A percentile compares a stretch with the other conserved stretches of the same genome.
These are phyloP conservation scores for Ellobium chinense DNA, from an alignment of 2,888 invertebrate genomes.

Conservation along the genomic window DNA sequence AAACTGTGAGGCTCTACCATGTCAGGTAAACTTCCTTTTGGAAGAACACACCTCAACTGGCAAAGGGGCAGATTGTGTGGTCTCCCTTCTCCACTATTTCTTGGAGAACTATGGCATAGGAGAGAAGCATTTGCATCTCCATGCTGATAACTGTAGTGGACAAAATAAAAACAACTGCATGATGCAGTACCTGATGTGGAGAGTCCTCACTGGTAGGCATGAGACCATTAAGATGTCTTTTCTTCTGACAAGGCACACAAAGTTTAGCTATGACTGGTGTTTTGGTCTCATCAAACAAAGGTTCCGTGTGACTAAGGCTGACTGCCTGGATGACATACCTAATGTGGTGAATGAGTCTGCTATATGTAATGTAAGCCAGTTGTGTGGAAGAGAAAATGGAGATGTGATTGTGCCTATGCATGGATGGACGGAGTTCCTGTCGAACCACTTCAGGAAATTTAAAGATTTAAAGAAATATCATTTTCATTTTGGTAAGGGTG, in stretches of 20 bases:
- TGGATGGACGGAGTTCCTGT: slow-evolving; percentile 40
- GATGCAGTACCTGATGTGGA: neutral
- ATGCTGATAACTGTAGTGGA: slow-evolving; percentile 35
- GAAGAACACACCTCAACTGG: neutral
- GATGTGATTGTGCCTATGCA: slow-evolving; percentile 28
- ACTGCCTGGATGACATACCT: slow-evolving; percentile 45
- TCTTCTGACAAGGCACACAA: slow-evolving; percentile 47
- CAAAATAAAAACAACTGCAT: neutral
- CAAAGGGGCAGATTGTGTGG: neutral
- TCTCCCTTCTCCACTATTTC: neutral
- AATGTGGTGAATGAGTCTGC: slow-evolving; percentile 13
- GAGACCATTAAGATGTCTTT: slow-evolving; percentile 21
- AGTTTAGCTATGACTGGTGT: slow-evolving; percentile 50
- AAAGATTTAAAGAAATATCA: slow-evolving; percentile 39
- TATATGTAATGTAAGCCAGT: slow-evolving; percentile 16
- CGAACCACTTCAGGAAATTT: slow-evolving; percentile 25
- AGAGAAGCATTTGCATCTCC: slow-evolving; percentile 10
- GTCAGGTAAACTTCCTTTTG: neutral
- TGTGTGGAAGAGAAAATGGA: slow-evolving; percentile 39
- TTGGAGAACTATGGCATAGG: slow-evolving; percentile 3
- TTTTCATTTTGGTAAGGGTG: neutral
- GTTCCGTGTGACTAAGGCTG: slow-evolving; percentile 36
- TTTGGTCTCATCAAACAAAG: slow-evolving; percentile 48
- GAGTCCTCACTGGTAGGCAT: slow-evolving; percentile 19
- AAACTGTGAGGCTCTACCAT: neutral